Conservation (phyloP, 2,888 invertebrate genomes). For the Plusia festucae region DNA sequence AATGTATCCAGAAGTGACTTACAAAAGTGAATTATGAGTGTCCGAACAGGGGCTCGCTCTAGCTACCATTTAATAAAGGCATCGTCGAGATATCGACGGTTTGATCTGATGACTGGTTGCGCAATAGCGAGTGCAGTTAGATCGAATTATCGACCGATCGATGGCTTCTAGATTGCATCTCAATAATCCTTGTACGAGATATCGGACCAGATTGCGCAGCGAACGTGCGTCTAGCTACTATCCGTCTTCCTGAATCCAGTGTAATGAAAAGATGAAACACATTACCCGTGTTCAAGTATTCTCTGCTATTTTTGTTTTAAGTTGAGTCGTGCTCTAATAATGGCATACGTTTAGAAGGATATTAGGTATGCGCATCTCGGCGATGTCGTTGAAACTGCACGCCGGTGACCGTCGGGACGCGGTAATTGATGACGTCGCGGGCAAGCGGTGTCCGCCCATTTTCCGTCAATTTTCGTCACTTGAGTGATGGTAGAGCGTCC, state of each 20-base stretch:
- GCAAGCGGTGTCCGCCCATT: constrained; percentile 88
- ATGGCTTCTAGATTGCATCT: constrained; percentile 88
- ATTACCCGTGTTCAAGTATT: constrained; percentile 31
- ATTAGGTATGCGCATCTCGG: constrained; percentile 82
- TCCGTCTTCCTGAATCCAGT: constrained; percentile 77
- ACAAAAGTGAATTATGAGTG: constrained; percentile 59
- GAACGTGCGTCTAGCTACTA: constrained; percentile 75
- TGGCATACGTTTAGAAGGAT: constrained; percentile 73
- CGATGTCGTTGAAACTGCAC: constrained; percentile 72
- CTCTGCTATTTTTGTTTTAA: constrained; percentile 50
- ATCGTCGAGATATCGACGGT: constrained; percentile 79
- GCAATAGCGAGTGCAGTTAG: constrained; percentile 82
- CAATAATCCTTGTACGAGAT: constrained; percentile 85
- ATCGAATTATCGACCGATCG: constrained; percentile 86
- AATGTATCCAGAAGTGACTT: constrained; percentile 54
- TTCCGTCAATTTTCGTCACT: constrained; percentile 90
- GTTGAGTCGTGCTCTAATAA: constrained; percentile 71
- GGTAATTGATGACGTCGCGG: constrained; percentile 89
- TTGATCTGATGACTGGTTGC: constrained; percentile 84
- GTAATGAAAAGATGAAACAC: constrained; percentile 65
- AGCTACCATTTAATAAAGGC: constrained; percentile 88
- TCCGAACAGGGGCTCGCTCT: constrained; percentile 53
- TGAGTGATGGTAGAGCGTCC: constrained; percentile 87
- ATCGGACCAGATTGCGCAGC: constrained; percentile 77
- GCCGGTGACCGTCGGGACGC: constrained; percentile 86